These are phyloP conservation scores for Brachystomella parvula DNA, from an alignment of 1,140 invertebrate genomes.

Conservation along the genomic window DNA sequence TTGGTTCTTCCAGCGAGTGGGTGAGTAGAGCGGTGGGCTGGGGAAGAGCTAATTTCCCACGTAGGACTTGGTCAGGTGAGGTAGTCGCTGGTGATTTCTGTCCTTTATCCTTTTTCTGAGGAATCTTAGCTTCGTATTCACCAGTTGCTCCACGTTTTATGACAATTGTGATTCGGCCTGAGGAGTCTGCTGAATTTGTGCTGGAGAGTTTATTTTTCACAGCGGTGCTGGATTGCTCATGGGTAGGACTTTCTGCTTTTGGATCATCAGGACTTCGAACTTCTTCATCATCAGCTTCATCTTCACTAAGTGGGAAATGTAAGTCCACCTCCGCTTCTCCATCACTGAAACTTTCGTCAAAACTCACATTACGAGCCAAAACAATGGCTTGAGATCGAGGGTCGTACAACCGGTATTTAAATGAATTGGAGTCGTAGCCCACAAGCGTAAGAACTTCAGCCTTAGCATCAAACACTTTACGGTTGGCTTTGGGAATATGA, in stretches of 20 bases:
- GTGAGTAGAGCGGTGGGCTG: neutral
- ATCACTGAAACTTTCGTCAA: slow-evolving; percentile 1
- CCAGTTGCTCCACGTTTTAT: neutral
- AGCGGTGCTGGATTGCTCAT: neutral
- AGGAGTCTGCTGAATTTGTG: neutral
- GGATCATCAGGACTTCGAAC: neutral
- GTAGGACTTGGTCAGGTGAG: neutral
- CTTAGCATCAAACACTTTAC: slow-evolving; percentile 43
- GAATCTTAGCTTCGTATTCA: neutral
- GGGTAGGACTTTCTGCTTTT: neutral
- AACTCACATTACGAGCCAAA: neutral
- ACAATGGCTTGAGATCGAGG: neutral
- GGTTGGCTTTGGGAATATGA: slow-evolving; percentile 42
- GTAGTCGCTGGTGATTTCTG: neutral
- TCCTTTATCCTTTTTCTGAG: neutral
- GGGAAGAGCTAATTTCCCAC: neutral
- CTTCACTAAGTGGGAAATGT: neutral
- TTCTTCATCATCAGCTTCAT: neutral
- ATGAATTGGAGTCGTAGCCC: neutral
- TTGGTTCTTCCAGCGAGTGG: neutral
- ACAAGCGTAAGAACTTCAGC: slow-evolving; percentile 12
- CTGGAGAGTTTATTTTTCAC: neutral
- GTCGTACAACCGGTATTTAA: slow-evolving; percentile 12
- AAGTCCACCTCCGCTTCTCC: neutral
- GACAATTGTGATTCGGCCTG: neutral